Evolutionary conservation across 2,888 invertebrate genomes (phyloP), one percentile per base, ranked within the genome.

Genomic region (Leptinotarsa tumamoca): DNA sequence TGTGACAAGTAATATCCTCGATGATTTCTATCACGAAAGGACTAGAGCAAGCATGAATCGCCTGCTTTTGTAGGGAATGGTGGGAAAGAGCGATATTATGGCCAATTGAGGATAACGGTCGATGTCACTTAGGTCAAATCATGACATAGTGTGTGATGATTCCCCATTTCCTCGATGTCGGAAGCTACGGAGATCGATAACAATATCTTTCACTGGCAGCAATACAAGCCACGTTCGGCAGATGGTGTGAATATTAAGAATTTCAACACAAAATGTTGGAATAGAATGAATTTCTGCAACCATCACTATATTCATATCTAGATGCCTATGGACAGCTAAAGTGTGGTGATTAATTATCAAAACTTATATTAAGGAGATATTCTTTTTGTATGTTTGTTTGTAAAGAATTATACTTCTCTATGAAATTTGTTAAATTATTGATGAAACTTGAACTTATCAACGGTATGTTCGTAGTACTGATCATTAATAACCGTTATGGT

Each of bases 1-100:
- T 70, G 70, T 70, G 70, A 70, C 70, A 70, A 70, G 70, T 70
- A 70, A 70, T 70, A 70, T 70, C 58, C 70, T 70, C 21, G 58
- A 58, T 61, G 56, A 70, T 70, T 70, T 70, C 58, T 43, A 70
- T 70, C 70, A 70, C 70, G 70, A 43, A 70, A 43, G 58, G 56
- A 7, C 27, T 54, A 14, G 4, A 70, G 56, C n/a, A 43, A 15
- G 23, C 56, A 33, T 56, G 21, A 17, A 33, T 49, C n/a, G 70
- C 15, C 70, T 51, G 70, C 58, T 49, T 58, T 49, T 70, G 23
- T 70, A 58, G 14, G 5, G 70, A 54, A 43, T 61, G 70, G 58
- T 61, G 70, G 18, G 43, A 63, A 33, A 27, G 33, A 70, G 50
- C 70, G 18, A 33, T 69, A 51, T 21, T 69, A 23, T 14, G 10